Base-by-base conservation (phyloP, 2,888 invertebrate genomes). In the Diachrysia chrysitis region DNA sequence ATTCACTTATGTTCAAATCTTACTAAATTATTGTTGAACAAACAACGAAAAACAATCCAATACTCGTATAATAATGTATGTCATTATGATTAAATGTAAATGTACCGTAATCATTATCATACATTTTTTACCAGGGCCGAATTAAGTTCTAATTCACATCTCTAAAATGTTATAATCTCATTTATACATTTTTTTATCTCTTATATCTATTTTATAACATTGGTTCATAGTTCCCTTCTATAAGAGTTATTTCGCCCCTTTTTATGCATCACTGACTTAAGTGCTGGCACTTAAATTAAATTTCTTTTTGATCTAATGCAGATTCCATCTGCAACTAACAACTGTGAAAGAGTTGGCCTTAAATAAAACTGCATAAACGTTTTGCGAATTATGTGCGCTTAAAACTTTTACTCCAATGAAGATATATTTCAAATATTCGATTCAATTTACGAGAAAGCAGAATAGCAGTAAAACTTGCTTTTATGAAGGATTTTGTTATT, bases 401-500 rank as follows among this genome's bases (percentile, higher is more conserved):
- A 10, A 29, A 42, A 71, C 14, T 63, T 64, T 35, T 12, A 32
- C 16, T 17, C 29, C 51, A 60, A 77, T 63, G 55, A 66, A 64
- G 66, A 59, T 17, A 63, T 29, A 56, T 62, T 72, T 63, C 35
- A 55, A 77, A 55, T 54, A 48, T 72, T 58, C 48, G 59, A 78
- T 67, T 64, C 58, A 72, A 67, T 73, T 64, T 67, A 35, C 46
- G 46, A 64, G 53, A 61, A 42, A 23, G 32, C 73, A 62, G 55
- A 58, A 19, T 6, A 32, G 19, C 21, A 56, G 21, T 65, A 64
- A 72, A 62, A 60, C 54, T 58, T 37, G 21, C n/a, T 46, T 77
- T 74, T 77, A 61, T 72, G 54, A 61, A 55, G 12, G 37, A 63
- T 46, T 58, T 35, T 58, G 71, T 54, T 62, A 46, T 60, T 6